These are phyloP conservation scores for Gastrophryne carolinensis DNA, from an alignment of 2,797 vertebrate species.

Conservation along the genomic window DNA sequence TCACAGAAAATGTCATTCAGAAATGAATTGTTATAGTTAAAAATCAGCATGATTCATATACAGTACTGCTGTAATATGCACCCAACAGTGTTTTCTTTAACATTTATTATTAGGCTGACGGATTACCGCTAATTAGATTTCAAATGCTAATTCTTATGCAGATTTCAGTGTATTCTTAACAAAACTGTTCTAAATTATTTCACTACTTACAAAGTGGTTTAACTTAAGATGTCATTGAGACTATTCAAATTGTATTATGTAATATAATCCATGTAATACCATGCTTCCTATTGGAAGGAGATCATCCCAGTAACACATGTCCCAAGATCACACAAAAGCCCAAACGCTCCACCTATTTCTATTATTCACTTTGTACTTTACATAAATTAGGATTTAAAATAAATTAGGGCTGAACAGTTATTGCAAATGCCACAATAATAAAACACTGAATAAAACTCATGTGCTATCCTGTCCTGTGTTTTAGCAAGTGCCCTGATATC, in stretches of 20 bases:
- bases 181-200: not conserved
- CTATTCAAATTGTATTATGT: not conserved
- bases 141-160: constrained; percentile 26
- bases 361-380: too few species aligned
- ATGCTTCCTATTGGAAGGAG: not conserved
- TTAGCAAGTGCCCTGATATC: too few species aligned
- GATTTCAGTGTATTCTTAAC: constrained; percentile 20
- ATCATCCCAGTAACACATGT: too few species aligned
- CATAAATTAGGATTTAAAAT: too few species aligned
- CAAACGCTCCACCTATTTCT: too few species aligned
- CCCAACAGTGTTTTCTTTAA: not conserved
- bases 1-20: not conserved
- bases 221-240: not conserved
- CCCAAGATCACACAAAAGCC: too few species aligned
- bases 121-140: constrained; percentile 37
- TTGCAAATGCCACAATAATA: too few species aligned
- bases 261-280: not conserved
- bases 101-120: constrained; percentile 5
- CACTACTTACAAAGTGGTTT: not conserved
- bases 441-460: too few species aligned
- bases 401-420: too few species aligned
- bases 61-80: not conserved
- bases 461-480: too few species aligned
- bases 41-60: too few species aligned
- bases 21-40: too few species aligned